Evolutionary conservation across 2,888 invertebrate species (phyloP).

Genomic region (Nezara viridula): DNA sequence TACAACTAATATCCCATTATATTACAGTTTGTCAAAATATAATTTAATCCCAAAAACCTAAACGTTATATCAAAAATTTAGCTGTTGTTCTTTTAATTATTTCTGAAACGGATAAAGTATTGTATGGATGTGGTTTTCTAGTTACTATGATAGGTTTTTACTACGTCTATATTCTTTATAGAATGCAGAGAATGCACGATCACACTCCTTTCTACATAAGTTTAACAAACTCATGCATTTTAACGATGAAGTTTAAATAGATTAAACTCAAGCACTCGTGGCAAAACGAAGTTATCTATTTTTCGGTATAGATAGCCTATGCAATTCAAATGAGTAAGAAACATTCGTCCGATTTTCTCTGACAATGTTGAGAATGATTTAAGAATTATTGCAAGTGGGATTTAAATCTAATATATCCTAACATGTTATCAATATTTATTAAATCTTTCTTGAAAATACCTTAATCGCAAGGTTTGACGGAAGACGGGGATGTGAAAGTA

Average conservation of each 20-base stretch:
- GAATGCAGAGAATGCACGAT: neutral
- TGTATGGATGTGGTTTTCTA: neutral
- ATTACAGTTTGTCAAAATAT: too few species aligned
- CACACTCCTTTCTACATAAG: neutral
- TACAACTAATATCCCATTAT: too few species aligned
- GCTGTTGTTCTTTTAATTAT: too few species aligned
- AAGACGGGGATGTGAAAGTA: too few species aligned
- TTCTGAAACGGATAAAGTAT: too few species aligned
- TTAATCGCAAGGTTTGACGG: too few species aligned
- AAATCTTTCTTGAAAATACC: neutral
- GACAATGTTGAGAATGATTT: neutral
- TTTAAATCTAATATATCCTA: neutral
- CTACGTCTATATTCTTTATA: neutral
- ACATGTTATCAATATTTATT: neutral
- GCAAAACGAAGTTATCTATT: constrained; percentile 5
- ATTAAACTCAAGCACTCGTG: constrained; percentile 5
- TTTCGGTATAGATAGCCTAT: neutral
- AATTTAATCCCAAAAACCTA: too few species aligned
- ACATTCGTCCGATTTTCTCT: neutral
- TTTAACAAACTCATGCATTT: constrained; percentile 5
- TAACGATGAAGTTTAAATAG: constrained; percentile 21
- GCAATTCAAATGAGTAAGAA: constrained; percentile 8
- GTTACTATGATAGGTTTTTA: neutral
- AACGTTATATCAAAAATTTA: too few species aligned
- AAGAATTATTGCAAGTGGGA: neutral